Evolutionary conservation across 1,140 invertebrate species (phyloP).

Genomic region (Platyura marginata): DNA sequence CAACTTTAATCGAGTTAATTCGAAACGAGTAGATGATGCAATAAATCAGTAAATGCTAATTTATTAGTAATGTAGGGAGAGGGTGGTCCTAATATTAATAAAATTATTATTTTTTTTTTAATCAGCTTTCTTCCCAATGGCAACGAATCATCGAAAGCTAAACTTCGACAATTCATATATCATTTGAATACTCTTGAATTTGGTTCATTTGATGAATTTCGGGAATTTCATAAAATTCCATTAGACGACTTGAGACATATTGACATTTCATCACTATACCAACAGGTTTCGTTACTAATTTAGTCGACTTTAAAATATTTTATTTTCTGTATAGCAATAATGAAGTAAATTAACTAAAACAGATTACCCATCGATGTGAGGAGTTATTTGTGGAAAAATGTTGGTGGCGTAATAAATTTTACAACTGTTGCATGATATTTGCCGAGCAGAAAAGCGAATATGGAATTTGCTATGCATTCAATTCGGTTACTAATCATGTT

Average conservation of each 20-base stretch:
- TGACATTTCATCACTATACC: conserved; percentile 13
- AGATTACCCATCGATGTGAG: conserved; percentile 17
- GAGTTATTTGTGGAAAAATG: conserved; percentile 14
- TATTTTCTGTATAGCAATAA: too few relatives aligned
- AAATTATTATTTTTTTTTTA: not conserved
- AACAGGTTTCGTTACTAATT: not conserved
- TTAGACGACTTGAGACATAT: conserved; percentile 12
- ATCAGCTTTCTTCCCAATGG: not conserved
- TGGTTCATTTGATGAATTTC: conserved; percentile 16
- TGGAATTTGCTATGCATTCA: conserved; percentile 34
- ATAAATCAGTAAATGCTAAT: conserved; percentile 10
- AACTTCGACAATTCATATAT: conserved; percentile 4
- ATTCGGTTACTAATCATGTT: conserved; percentile 24
- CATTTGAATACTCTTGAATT: conserved; percentile 13
- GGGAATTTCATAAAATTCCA: conserved; percentile 7
- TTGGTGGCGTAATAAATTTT: conserved; percentile 11
- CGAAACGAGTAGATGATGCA: conserved; percentile 12
- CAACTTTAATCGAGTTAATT: conserved; percentile 20
- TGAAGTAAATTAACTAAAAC: too few relatives aligned
- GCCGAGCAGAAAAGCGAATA: conserved; percentile 25
- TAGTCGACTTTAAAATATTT: not conserved
- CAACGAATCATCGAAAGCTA: not conserved
- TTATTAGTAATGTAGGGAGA: too few relatives aligned
- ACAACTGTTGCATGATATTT: conserved; percentile 21
- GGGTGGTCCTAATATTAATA: too few relatives aligned